These are phyloP conservation scores for Ochropleura leucogaster DNA, from an alignment of 2,888 invertebrate species.

Conservation along the genomic window DNA sequence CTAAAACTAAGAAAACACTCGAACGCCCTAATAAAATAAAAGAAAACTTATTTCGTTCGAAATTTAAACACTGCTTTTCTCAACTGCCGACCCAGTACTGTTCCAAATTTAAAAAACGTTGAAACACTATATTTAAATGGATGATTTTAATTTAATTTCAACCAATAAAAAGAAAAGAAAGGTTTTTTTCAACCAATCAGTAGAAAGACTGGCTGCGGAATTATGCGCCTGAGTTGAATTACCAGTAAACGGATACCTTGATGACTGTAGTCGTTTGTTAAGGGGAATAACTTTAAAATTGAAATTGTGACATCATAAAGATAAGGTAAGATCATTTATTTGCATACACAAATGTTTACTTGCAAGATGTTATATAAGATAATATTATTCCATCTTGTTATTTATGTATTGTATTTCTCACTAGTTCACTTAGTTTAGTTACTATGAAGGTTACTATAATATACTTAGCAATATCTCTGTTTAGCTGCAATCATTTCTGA, in stretches of 20 bases:
- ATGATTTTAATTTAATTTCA: constrained; percentile 15
- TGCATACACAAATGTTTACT: not conserved
- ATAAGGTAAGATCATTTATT: too few species aligned
- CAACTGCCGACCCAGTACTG: constrained; percentile 28
- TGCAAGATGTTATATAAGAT: not conserved
- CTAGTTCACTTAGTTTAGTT: too few species aligned
- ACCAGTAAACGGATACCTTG: constrained; percentile 44
- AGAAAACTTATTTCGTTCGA: constrained; percentile 1
- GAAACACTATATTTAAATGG: constrained; percentile 14
- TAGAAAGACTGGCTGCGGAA: constrained; percentile 4
- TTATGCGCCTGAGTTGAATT: constrained; percentile 32
- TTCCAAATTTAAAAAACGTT: constrained; percentile 25
- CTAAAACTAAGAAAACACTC: constrained; percentile 2
- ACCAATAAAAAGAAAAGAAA: not conserved
- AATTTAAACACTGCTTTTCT: constrained; percentile 29
- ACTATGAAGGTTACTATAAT: too few species aligned
- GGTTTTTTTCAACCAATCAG: constrained; percentile 29
- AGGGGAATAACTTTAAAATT: constrained; percentile 30
- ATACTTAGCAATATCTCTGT: too few species aligned
- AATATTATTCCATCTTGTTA: not conserved
- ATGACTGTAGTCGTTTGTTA: constrained; percentile 29
- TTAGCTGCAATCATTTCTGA: too few species aligned
- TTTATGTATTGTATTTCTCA: not conserved
- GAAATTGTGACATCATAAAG: too few species aligned
- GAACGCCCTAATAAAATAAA: not conserved